Conservation (phyloP, 1,140 invertebrate genomes). For the Notospermus geniculatus region DNA sequence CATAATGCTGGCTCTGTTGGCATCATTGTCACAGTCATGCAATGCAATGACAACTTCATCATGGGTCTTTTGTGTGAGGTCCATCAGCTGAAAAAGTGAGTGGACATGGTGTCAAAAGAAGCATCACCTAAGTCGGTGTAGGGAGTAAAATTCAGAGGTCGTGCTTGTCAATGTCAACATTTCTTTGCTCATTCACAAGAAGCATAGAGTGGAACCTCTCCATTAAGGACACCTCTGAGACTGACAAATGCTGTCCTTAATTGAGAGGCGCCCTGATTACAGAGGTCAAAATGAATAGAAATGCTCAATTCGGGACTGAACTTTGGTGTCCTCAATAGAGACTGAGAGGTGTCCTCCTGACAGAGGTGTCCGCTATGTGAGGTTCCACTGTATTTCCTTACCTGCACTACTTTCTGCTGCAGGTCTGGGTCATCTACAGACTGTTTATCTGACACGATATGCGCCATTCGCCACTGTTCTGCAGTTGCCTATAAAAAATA, state of each 20-base stretch:
- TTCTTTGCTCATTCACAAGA: background rate
- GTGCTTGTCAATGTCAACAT: too few relatives aligned
- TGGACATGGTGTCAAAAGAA: too few relatives aligned
- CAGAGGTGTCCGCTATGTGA: slow-evolving; percentile 1
- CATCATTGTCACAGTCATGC: slow-evolving; percentile 7
- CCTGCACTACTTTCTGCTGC: background rate
- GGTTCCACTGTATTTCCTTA: background rate
- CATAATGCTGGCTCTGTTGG: slow-evolving; percentile 3
- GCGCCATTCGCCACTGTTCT: background rate
- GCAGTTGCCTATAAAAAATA: background rate
- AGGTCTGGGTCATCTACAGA: background rate
- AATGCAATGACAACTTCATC: slow-evolving; percentile 8
- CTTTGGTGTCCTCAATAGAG: too few relatives aligned
- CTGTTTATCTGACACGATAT: slow-evolving; percentile 1
- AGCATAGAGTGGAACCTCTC: background rate
- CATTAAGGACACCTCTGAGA: background rate
- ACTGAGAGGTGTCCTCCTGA: too few relatives aligned
- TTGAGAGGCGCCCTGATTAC: too few relatives aligned
- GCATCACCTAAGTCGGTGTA: too few relatives aligned
- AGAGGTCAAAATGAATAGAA: too few relatives aligned
- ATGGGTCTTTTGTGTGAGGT: background rate
- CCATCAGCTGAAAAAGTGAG: too few relatives aligned
- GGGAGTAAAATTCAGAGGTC: too few relatives aligned
- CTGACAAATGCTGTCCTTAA: too few relatives aligned
- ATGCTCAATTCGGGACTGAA: too few relatives aligned